Evolutionary conservation across 2,888 invertebrate genomes (phyloP).

Genomic region (Thelaira solivaga): DNA sequence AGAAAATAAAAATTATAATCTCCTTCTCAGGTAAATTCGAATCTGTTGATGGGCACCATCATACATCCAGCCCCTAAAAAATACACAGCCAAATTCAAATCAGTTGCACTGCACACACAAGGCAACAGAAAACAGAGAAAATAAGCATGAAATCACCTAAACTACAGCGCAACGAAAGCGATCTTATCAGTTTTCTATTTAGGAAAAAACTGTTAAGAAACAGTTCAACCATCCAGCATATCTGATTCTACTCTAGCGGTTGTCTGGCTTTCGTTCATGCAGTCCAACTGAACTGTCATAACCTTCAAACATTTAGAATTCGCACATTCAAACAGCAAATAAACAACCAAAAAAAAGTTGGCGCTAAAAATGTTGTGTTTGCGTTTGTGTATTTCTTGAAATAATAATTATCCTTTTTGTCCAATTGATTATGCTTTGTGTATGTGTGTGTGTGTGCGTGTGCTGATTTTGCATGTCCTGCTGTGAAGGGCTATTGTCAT

Average conservation of each 20-base stretch:
- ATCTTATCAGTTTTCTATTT: slow-evolving; percentile 56
- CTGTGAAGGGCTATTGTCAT: slow-evolving; percentile 59
- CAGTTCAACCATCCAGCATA: slow-evolving; percentile 26
- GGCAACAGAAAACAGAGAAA: too few relatives aligned
- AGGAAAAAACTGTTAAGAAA: slow-evolving; percentile 52
- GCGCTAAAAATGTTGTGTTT: slow-evolving; percentile 51
- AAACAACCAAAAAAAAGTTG: not conserved
- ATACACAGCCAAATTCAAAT: slow-evolving; percentile 22
- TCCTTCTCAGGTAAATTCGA: not conserved
- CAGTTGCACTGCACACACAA: too few relatives aligned
- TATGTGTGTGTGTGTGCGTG: slow-evolving; percentile 46
- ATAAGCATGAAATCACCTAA: slow-evolving; percentile 50
- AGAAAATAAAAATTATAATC: not conserved
- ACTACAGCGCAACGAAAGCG: slow-evolving; percentile 60
- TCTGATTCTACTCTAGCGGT: not conserved
- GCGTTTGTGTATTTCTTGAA: not conserved
- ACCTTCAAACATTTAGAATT: slow-evolving; percentile 23
- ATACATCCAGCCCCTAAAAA: slow-evolving; percentile 6
- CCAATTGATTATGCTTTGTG: not conserved
- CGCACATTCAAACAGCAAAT: slow-evolving; percentile 22
- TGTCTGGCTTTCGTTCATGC: not conserved
- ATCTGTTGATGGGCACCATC: not conserved
- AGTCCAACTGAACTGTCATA: slow-evolving; percentile 27
- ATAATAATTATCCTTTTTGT: slow-evolving; percentile 22
- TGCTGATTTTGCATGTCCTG: slow-evolving; percentile 55